Evolutionary conservation across 1,140 invertebrate genomes (phyloP), one percentile per base, ranked within the genome.

Genomic region (Drosophila funebris): DNA sequence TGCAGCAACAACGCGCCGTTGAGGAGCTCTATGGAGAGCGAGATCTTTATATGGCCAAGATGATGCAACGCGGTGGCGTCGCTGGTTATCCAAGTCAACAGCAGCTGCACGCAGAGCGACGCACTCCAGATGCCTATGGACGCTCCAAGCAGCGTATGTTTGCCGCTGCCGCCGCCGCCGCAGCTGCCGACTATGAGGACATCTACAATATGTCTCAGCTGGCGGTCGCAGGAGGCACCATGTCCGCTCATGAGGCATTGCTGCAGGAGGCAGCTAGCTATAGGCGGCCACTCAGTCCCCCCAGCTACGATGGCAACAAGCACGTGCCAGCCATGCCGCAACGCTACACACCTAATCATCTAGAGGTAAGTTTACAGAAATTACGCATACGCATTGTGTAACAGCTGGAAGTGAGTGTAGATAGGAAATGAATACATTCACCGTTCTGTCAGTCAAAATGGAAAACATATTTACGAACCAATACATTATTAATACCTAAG

Each of bases 91-190:
- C 76, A 41, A 73, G 50, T 2, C 85, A 90, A 41, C 73, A 80
- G 53, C 70, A 79, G 22, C 36, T 87, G 39, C 78, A 85, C 16
- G 76, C 81, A 6, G 96, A 97, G 88, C 93, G 96, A 73, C 93
- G 96, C 68, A 97, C 96, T 5, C 96, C 96, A 0, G 96, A 97
- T 81, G 95, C 96, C 11, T 97, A 97, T 78, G 95, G 96, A 0
- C 92, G 96, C 41, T 95, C 95, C 11, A 94, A 92, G 37, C 91
- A 85, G 16, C 91, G 92, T 6, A 92, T 93, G 62, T 91, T 93
- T 64, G 82, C 81, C 57, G 79, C 79, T 2, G 81, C 81, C 5
- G 82, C 82, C 0, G 81, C 78, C 4, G 78, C 73, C 0, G 78
- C 78, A 4, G 78, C 81, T 5, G 94, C 94, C 0, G 96, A 97